Evolutionary conservation across 2,113 vertebrate species (phyloP).

Genomic region (Hemicordylus capensis): DNA sequence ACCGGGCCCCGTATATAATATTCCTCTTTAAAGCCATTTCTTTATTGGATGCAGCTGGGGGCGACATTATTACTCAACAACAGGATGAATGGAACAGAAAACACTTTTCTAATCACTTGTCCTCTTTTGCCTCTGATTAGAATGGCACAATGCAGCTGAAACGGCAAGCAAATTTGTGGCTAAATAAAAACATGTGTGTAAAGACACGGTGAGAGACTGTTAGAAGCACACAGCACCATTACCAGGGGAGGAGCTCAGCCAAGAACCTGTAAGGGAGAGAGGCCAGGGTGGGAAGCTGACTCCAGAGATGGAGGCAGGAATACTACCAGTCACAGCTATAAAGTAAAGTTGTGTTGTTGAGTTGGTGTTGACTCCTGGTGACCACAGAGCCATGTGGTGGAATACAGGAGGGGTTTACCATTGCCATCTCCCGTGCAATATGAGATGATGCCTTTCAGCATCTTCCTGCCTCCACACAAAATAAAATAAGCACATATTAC

Average conservation of each 20-base stretch:
- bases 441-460: no score
- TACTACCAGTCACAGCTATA: neutral
- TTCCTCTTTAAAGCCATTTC: constrained; percentile 6
- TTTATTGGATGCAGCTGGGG: constrained; percentile 40
- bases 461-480: no score
- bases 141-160: neutral
- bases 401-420: no score
- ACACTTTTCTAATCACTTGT: neutral
- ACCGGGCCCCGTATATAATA: neutral
- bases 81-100: constrained; percentile 13
- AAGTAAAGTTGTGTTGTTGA: no score
- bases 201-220: neutral
- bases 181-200: neutral
- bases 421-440: no score
- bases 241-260: neutral
- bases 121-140: neutral
- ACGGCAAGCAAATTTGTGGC: neutral
- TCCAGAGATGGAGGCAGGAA: neutral
- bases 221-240: neutral
- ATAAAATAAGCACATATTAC: no score
- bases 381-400: no score
- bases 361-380: no score
- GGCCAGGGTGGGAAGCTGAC: neutral
- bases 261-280: neutral
- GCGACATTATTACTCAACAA: constrained; percentile 33